Base-by-base conservation (phyloP, 2,888 invertebrate species). In the Agrilus biguttatus region DNA sequence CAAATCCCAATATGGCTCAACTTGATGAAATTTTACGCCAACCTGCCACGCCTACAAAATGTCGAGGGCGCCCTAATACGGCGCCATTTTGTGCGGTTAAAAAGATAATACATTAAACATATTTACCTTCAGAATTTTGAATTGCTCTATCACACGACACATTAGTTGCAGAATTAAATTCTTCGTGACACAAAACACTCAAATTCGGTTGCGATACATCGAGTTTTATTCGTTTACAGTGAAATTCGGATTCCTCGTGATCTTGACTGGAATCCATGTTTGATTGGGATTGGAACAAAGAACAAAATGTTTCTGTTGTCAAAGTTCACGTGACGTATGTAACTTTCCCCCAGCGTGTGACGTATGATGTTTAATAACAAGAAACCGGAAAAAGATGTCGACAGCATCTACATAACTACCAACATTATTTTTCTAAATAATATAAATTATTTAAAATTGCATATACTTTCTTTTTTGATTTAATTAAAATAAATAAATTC, bases 231-330 rank as follows among this genome's bases (percentile, higher is more conserved):
- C 66, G 55, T 59, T 67, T 67, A 52, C 62, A 62, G 55, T 59
- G 50, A 54, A 64, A 65, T 63, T 61, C 65, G 59, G 64, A 62
- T 62, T 63, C 63, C 54, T 56, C 56, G 54, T 61, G 62, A 57
- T 64, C 64, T 58, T 60, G 59, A 59, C 59, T 57, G 61, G 66
- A 61, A 60, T 66, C 66, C 67, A 67, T 66, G 56, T 66, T 67
- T 62, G 64, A 66, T 66, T 66, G 65, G 64, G 65, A 66, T 66
- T 66, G 65, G 64, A 65, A 63, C 63, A 60, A 61, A 57, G 47
- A 48, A 43, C 28, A 28, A 28, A 28, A 28, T 28, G 28, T 28
- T 28, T 28, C 28, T 28, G 43, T 43, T 39, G 43, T 28, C 28
- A 28, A 28, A 28, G 10, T 28, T 28, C 28, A 28, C 10, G 28